Evolutionary conservation across 2,113 vertebrate species (phyloP).

Genomic region (Cyprinodon brontotheroides): DNA sequence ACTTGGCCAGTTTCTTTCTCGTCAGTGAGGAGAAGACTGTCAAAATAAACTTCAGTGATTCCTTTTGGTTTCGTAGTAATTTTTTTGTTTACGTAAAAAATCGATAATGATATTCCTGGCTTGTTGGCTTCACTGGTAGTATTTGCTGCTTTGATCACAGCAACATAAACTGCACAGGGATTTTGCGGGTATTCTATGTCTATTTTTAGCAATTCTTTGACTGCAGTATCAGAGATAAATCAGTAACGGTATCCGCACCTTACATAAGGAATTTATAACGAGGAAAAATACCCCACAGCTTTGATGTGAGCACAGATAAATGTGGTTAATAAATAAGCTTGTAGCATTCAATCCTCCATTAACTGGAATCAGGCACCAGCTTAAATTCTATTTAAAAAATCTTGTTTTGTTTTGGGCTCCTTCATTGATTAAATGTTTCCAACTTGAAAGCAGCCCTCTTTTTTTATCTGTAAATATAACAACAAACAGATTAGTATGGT

Average conservation of each 20-base stretch:
- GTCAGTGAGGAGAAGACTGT: constrained; percentile 13
- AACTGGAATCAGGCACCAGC: neutral
- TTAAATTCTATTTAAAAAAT: too few relatives aligned
- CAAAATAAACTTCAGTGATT: neutral
- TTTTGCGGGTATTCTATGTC: constrained; percentile 19
- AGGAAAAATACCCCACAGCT: constrained; percentile 36
- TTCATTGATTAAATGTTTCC: neutral
- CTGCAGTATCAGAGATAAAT: constrained; percentile 63
- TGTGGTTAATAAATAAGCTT: neutral
- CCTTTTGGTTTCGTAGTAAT: constrained; percentile 1
- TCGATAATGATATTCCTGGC: neutral
- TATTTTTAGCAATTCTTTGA: constrained; percentile 53
- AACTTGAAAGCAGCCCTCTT: neutral
- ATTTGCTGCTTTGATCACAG: constrained; percentile 9
- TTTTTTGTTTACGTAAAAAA: neutral
- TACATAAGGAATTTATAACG: constrained; percentile 66
- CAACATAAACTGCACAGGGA: neutral
- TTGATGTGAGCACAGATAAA: constrained; percentile 47
- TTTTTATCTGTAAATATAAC: neutral
- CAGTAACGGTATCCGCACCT: constrained; percentile 43
- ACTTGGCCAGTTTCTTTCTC: constrained; percentile 36
- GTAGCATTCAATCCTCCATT: too few relatives aligned
- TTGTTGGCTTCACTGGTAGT: constrained; percentile 13
- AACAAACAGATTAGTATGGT: neutral
- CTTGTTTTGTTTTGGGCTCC: too few relatives aligned